Conservation (phyloP, 2,797 vertebrate species). For the Acanthurus leucopareius region DNA sequence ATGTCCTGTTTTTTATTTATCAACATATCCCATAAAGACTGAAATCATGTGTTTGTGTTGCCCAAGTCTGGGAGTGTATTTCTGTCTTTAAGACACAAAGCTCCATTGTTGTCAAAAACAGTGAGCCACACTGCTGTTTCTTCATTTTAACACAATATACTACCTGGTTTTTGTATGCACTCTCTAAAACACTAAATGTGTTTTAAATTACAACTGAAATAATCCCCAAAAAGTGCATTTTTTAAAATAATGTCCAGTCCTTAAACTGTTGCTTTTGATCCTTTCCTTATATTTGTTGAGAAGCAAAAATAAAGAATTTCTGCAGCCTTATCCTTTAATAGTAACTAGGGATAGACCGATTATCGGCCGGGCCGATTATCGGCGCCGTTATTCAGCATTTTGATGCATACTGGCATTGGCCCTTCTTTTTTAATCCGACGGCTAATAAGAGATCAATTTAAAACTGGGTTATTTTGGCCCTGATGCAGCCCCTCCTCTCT, state of each 20-base stretch:
- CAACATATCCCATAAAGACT: not conserved
- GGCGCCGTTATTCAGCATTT: no score
- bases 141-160: not conserved
- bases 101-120: not conserved
- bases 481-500: no score
- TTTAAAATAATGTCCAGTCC: no score
- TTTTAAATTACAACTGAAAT: no score
- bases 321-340: not conserved
- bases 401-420: no score
- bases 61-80: not conserved
- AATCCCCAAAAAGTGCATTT: no score
- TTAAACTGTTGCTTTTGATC: not conserved
- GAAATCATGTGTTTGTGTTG: not conserved
- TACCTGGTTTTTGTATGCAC: not conserved
- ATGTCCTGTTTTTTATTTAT: not conserved
- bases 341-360: no score
- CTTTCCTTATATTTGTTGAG: not conserved
- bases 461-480: no score
- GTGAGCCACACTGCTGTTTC: not conserved
- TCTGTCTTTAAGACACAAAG: not conserved
- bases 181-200: not conserved
- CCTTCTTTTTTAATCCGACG: no score
- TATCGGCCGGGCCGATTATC: no score
- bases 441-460: no score
- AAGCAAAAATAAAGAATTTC: not conserved